Evolutionary conservation across 2,113 vertebrate genomes (phyloP).

Genomic region (Takifugu flavidus): DNA sequence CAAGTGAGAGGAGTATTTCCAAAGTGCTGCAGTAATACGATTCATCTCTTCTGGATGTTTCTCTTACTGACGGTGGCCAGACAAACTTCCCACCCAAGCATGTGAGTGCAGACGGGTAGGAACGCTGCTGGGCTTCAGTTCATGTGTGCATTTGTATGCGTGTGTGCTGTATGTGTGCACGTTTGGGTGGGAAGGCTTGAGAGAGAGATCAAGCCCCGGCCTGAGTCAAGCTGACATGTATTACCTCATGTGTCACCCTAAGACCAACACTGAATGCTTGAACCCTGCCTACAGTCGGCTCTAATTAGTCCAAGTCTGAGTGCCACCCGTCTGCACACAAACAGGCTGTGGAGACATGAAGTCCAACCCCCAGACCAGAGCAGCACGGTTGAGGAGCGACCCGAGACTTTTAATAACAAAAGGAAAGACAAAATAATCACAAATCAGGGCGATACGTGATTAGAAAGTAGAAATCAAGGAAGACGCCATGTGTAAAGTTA

Average conservation of each 20-base stretch:
- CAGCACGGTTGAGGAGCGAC: constrained; percentile 3
- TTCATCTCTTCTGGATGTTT: too few species aligned
- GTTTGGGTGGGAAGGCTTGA: not conserved
- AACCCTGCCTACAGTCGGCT: constrained; percentile 57
- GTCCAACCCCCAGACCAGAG: constrained; percentile 13
- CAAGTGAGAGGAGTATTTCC: not conserved
- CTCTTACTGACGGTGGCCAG: too few species aligned
- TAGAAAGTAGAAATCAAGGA: not conserved
- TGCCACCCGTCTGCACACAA: constrained; percentile 50
- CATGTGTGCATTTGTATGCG: not conserved
- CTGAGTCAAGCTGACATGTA: constrained; percentile 60
- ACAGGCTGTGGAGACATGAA: constrained; percentile 27
- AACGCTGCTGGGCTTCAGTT: not conserved
- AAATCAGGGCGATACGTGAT: too few species aligned
- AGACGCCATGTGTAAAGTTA: not conserved
- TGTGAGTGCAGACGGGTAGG: not conserved
- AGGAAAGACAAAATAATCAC: not conserved
- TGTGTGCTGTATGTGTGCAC: not conserved
- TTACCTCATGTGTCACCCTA: constrained; percentile 64
- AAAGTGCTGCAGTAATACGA: too few species aligned
- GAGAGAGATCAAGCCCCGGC: constrained; percentile 60
- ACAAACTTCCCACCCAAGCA: too few species aligned
- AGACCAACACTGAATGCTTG: constrained; percentile 58
- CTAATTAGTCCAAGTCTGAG: constrained; percentile 57
- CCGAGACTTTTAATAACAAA: too few species aligned